Percentiles rank a stretch among this genome's conserved stretches.
Conservation (phyloP, 2,888 invertebrate genomes). For the Allacma fusca region DNA sequence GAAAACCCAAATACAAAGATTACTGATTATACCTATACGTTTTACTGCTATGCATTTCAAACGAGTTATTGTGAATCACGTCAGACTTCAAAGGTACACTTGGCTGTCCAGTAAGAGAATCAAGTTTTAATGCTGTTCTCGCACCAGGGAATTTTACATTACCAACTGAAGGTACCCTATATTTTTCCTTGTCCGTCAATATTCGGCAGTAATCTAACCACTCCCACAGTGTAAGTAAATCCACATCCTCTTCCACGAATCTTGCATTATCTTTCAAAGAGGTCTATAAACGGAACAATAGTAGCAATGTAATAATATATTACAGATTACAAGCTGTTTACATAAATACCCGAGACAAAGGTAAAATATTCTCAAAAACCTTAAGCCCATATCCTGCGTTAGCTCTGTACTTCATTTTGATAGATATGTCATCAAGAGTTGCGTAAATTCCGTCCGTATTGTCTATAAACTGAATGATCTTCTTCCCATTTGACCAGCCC, state of each 20-base stretch:
- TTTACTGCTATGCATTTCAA: constrained; percentile 58
- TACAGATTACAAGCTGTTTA: too few relatives aligned
- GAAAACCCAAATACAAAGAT: too few relatives aligned
- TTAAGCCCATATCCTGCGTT: constrained; percentile 79
- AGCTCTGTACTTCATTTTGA: constrained; percentile 76
- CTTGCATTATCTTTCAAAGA: constrained; percentile 83
- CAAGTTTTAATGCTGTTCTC: constrained; percentile 54
- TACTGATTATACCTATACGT: constrained; percentile 52
- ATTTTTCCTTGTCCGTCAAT: constrained; percentile 69
- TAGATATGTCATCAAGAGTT: constrained; percentile 74
- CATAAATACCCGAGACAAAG: too few relatives aligned
- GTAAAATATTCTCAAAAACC: too few relatives aligned
- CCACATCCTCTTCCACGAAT: constrained; percentile 72
- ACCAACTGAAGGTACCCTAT: constrained; percentile 53
- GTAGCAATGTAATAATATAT: too few relatives aligned
- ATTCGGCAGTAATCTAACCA: constrained; percentile 79
- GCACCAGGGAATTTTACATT: constrained; percentile 58
- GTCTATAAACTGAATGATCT: constrained; percentile 71
- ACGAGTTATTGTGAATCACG: constrained; percentile 57
- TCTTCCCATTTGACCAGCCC: constrained; percentile 78
- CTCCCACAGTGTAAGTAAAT: constrained; percentile 82
- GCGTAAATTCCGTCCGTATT: constrained; percentile 68
- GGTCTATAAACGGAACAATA: constrained; percentile 71
- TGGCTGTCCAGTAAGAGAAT: constrained; percentile 41
- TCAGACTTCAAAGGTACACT: constrained; percentile 56